Evolutionary conservation across 2,888 invertebrate species (phyloP).

Genomic region (Cataglyphis altisquamis): DNA sequence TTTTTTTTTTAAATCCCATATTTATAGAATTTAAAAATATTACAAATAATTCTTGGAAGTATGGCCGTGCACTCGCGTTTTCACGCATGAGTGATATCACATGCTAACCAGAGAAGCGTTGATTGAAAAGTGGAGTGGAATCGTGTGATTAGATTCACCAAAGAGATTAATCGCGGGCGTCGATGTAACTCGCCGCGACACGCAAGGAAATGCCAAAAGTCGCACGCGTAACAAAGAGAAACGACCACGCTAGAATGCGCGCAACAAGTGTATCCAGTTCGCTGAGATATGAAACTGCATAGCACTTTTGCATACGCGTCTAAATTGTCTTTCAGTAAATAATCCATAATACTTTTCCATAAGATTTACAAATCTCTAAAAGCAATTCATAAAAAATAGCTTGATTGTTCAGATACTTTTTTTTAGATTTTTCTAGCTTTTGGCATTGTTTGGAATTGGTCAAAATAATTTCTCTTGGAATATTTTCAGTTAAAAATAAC

Average conservation of each 20-base stretch:
- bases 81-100: conserved; percentile 1
- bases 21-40: no score
- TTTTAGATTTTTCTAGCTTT: conserved; percentile 1
- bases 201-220: conserved; percentile 22
- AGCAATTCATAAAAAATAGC: conserved; percentile 23
- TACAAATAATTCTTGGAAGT: neutral
- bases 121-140: neutral
- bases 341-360: neutral
- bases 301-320: neutral
- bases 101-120: neutral
- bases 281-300: conserved; percentile 7
- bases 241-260: conserved; percentile 56
- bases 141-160: conserved; percentile 9
- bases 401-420: neutral
- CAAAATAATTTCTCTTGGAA: neutral
- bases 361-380: neutral
- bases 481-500: neutral
- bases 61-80: neutral
- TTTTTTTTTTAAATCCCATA: neutral
- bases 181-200: neutral
- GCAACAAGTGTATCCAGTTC: conserved; percentile 70
- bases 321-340: conserved; percentile 14
- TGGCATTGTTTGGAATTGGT: neutral
- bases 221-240: conserved; percentile 52
- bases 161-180: neutral